Evolutionary conservation across 2,888 invertebrate species (phyloP).

Genomic region (Lithophane semibrunnea): DNA sequence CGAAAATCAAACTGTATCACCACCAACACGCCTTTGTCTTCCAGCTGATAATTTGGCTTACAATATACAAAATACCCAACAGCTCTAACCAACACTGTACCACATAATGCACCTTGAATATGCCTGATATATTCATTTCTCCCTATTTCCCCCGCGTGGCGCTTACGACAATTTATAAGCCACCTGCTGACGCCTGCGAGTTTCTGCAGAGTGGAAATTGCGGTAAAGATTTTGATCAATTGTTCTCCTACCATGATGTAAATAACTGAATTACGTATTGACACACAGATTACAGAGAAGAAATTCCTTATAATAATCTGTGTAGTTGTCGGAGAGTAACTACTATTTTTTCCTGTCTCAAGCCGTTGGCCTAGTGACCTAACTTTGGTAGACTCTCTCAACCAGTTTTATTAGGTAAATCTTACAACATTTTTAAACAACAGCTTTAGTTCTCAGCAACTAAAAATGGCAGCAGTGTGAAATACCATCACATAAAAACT

Average conservation of each 20-base stretch:
- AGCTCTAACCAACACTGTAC: slow-evolving; percentile 1
- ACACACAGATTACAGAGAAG: neutral
- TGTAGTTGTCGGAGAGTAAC: neutral
- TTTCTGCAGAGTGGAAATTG: slow-evolving; percentile 29
- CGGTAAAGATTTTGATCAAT: slow-evolving; percentile 37
- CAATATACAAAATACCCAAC: slow-evolving; percentile 4
- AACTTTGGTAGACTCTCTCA: too few relatives aligned
- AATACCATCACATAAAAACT: too few relatives aligned
- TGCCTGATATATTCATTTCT: slow-evolving; percentile 24
- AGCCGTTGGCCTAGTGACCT: too few relatives aligned
- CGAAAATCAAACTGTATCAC: too few relatives aligned
- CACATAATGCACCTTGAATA: slow-evolving; percentile 8
- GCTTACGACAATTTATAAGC: slow-evolving; percentile 29
- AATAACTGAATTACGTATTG: neutral
- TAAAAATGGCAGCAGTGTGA: too few relatives aligned
- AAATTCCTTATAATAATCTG: neutral
- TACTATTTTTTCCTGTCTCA: too few relatives aligned
- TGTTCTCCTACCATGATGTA: neutral
- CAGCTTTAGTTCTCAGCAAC: too few relatives aligned
- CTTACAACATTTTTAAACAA: too few relatives aligned
- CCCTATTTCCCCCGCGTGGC: slow-evolving; percentile 8
- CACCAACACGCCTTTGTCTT: slow-evolving; percentile 5
- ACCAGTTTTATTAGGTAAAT: too few relatives aligned
- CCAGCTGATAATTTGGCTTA: neutral
- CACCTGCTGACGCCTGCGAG: neutral